Base-by-base conservation (phyloP, 2,888 invertebrate genomes). In the Trissoscelio sp. region DNA sequence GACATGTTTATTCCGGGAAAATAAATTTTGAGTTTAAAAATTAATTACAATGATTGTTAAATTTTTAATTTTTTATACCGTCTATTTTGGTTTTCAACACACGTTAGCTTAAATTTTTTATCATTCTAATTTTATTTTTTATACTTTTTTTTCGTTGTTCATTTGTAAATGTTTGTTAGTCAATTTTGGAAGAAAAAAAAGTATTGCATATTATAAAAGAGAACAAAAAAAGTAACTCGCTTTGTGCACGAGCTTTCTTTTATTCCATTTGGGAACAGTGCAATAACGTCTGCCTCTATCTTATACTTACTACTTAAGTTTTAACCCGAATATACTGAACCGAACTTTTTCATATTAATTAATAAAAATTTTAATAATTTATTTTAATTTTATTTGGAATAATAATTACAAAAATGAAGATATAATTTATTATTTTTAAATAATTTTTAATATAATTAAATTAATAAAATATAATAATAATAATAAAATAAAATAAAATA, bases 211-310 rank as follows among this genome's bases (percentile, higher is more conserved):
- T 51, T 66, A 66, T 51, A 24, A 39, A 66, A n/a, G n/a, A 22
- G 31, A 11, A 42, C 28, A 12, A 39, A 51, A 51, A 51, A 66
- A 39, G 37, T 51, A 39, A 66, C 48, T 64, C 48, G 64, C 66
- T 66, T 66, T 66, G 37, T 51, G 39, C 51, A 51, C 12, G 14
- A 51, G 51, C 24, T 57, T 39, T 57, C 34, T 46, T 42, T 69
- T 57, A 69, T 69, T 69, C 57, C 69, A 31, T 69, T 69, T 57
- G 46, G 57, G 57, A 34, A 46, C 24, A 69, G 34, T 34, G 57
- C 46, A 46, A 22, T 57, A 57, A 57, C 46, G 69, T 57, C 34
- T 44, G 28, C 44, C 57, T 57, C 5, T 24, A 69, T 57, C 57
- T 57, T 37, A 37, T 31, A 22, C 46, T 34, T 57, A 57, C 57